These are phyloP conservation scores for Acrossocheilus wenchowensis DNA, from an alignment of 2,797 vertebrate genomes.

Conservation along the genomic window DNA sequence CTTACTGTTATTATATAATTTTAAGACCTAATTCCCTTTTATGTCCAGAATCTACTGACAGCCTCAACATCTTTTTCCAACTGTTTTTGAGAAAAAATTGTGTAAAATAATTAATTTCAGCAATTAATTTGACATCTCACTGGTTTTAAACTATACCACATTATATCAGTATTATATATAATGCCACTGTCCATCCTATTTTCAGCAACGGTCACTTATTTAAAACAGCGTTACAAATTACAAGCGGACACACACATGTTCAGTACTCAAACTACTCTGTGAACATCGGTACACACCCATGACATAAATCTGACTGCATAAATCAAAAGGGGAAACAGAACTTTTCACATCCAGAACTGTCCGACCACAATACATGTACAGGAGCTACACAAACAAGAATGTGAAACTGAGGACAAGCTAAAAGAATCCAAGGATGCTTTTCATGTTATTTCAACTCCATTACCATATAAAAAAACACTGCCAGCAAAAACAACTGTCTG, in stretches of 20 bases:
- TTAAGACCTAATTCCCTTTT: background rate
- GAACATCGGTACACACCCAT: constrained; percentile 21
- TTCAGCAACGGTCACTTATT: background rate
- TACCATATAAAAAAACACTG: background rate
- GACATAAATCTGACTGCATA: background rate
- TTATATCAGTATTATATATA: background rate
- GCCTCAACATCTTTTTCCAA: background rate
- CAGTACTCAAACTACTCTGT: background rate
- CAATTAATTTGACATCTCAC: background rate
- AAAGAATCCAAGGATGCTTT: background rate
- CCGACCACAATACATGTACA: constrained; percentile 10
- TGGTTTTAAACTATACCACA: background rate
- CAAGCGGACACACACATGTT: background rate
- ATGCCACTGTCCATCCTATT: background rate
- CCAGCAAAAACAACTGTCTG: constrained; percentile 21
- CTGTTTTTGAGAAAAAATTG: background rate
- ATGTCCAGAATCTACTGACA: background rate
- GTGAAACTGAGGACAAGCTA: constrained; percentile 1
- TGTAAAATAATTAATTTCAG: background rate
- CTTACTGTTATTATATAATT: background rate
- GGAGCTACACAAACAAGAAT: constrained; percentile 40
- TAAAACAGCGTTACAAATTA: background rate
- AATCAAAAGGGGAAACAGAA: constrained; percentile 32
- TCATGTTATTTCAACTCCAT: constrained; percentile 23
- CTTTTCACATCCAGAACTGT: constrained; percentile 37